These are phyloP conservation scores for Astyanax mexicanus DNA, from an alignment of 2,797 vertebrate species.

Conservation along the genomic window DNA sequence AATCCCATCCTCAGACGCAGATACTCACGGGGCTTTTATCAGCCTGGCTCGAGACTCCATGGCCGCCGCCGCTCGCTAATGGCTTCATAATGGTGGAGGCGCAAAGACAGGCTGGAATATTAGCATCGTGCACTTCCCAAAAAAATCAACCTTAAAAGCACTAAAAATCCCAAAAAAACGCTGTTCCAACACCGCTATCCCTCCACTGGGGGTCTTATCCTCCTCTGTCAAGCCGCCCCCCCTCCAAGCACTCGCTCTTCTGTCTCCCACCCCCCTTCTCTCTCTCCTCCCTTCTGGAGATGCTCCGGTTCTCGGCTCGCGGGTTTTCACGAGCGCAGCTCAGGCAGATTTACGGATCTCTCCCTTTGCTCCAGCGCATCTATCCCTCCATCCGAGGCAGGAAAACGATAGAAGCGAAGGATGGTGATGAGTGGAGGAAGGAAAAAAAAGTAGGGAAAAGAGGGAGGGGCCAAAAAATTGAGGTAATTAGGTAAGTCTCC, in stretches of 20 bases:
- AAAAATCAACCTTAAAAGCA: neutral
- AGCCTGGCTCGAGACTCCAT: slow-evolving; percentile 97
- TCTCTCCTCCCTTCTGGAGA: slow-evolving; percentile 64
- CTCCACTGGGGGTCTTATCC: slow-evolving; percentile 10
- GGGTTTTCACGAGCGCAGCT: too few relatives aligned
- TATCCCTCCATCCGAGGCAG: slow-evolving; percentile 30
- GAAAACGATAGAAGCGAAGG: slow-evolving; percentile 28
- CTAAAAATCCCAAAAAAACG: neutral
- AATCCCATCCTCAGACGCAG: slow-evolving; percentile 59
- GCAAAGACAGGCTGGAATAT: slow-evolving; percentile 83
- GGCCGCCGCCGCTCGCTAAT: slow-evolving; percentile 93
- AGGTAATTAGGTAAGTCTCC: slow-evolving; percentile 64
- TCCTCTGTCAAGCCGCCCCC: neutral
- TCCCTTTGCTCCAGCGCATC: slow-evolving; percentile 65
- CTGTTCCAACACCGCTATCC: slow-evolving; percentile 62
- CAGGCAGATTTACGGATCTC: slow-evolving; percentile 73
- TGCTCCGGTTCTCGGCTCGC: slow-evolving; percentile 29
- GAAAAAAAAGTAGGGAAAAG: neutral
- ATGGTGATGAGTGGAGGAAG: neutral
- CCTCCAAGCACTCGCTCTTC: slow-evolving; percentile 33
- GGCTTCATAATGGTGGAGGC: slow-evolving; percentile 98
- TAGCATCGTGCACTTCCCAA: slow-evolving; percentile 93
- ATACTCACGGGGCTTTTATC: slow-evolving; percentile 97
- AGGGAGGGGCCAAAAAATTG: slow-evolving; percentile 38
- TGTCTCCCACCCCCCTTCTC: slow-evolving; percentile 50